Evolutionary conservation across 2,797 vertebrate species (phyloP), one percentile per base, ranked within the genome.

Genomic region (Vultur gryphus): DNA sequence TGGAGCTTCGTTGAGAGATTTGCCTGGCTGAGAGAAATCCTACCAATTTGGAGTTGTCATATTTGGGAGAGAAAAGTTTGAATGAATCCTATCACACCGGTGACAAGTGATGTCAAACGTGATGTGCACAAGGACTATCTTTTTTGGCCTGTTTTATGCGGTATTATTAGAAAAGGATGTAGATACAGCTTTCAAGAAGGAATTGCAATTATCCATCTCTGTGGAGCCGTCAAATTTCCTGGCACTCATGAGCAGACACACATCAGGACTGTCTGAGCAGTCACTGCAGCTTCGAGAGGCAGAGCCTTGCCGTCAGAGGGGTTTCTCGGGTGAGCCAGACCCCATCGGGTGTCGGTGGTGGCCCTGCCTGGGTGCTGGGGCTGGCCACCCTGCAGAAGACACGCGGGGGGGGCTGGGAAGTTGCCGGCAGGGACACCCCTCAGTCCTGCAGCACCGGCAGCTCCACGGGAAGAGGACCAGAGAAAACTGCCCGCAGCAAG

Each of bases 151-250:
- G 23, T 31, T 69, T 17, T 16, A 2, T 16, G 10, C 1, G 0
- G 41, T 13, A 13, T 3, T 10, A 3, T 19, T 9, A 10, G 49
- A 26, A 9, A 49, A 3, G 16, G 2, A 3, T 8, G 59, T 49
- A 26, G 55, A 2, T 4, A 2, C 14, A 15, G 23, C 52, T 51
- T 37, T n/a, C 20, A 14, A 16, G 55, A 51, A 59, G 61, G n/a
- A 41, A 21, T 0, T 12, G 59, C 24, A 5, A 2, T 4, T 17
- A 7, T 1, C 0, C 1, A 1, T 13, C 39, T 4, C 64, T 0
- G 0, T 25, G 73, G 43, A 35, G 48, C 33, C 23, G 31, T 12
- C 14, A 4, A 1, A 9, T n/a, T 11, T 70, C 43, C 57, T 24
- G 28, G 57, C 26, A 15, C 8, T 29, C 20, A 2, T 2, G 26